A percentile compares a stretch with the other conserved stretches of the same genome.
Conservation (phyloP, 2,797 vertebrate genomes). For the Muscicapa comitata region DNA sequence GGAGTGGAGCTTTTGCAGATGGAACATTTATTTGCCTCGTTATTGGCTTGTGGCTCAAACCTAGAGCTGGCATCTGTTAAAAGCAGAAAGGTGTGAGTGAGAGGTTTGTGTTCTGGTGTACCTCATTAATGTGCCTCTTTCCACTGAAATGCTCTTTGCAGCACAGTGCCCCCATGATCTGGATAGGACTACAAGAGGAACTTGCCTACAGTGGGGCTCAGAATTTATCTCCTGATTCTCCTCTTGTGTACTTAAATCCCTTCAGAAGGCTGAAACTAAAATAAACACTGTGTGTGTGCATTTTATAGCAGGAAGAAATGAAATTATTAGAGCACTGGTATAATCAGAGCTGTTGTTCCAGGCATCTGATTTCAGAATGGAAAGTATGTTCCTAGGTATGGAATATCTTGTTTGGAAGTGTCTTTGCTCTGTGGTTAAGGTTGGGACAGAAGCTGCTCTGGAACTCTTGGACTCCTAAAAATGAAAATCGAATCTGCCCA, state of each 20-base stretch:
- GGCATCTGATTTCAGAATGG: neutral
- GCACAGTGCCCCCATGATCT: neutral
- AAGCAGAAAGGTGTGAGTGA: neutral
- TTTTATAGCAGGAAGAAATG: neutral
- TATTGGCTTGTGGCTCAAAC: neutral
- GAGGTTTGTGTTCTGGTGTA: neutral
- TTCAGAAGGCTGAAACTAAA: neutral
- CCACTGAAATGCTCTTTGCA: neutral
- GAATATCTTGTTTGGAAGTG: neutral
- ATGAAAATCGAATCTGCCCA: neutral
- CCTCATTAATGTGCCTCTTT: neutral
- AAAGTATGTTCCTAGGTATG: neutral
- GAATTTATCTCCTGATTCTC: neutral
- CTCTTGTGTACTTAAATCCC: neutral
- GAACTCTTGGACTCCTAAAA: neutral
- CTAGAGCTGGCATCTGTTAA: neutral
- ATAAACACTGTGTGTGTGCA: fast-evolving
- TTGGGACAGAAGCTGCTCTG: neutral
- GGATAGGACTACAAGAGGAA: neutral
- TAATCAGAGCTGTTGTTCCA: neutral
- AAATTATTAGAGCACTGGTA: neutral
- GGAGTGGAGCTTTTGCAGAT: neutral
- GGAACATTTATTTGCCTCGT: fast-evolving
- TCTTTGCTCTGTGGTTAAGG: neutral
- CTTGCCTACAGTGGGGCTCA: neutral